A percentile compares a stretch with the other conserved stretches of the same genome.
Evolutionary conservation across 2,888 invertebrate genomes (phyloP).

Genomic region (Drosophila tripunctata): DNA sequence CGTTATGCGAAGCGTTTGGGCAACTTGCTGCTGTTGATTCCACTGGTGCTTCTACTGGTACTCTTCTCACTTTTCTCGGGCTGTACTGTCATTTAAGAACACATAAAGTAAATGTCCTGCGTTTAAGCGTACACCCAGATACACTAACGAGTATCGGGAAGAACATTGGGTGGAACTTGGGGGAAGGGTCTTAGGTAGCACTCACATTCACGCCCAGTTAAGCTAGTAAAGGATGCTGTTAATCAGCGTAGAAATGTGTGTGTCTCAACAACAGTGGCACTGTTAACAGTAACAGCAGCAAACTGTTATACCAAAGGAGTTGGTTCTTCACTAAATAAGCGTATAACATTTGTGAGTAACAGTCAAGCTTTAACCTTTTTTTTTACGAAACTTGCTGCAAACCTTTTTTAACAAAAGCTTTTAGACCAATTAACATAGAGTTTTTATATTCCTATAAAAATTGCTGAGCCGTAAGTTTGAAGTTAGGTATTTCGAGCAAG

Average conservation of each 20-base stretch:
- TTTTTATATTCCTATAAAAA: neutral
- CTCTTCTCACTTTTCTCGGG: conserved; percentile 19
- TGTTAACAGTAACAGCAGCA: conserved; percentile 11
- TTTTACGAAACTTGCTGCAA: too few relatives aligned
- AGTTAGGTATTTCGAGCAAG: neutral
- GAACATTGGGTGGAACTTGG: neutral
- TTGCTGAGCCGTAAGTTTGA: neutral
- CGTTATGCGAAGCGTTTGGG: conserved; percentile 64
- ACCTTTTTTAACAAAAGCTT: too few relatives aligned
- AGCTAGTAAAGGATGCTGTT: conserved; percentile 1
- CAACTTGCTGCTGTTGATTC: conserved; percentile 38
- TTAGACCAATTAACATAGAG: neutral
- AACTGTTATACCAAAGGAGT: conserved; percentile 22
- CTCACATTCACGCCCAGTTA: conserved; percentile 46
- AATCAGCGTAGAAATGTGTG: conserved; percentile 32
- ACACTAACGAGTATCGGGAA: conserved; percentile 45
- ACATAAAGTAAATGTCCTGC: conserved; percentile 80
- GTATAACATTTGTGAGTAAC: neutral
- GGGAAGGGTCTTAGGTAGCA: neutral
- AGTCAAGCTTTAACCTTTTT: neutral
- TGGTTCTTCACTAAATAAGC: neutral
- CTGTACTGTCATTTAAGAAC: conserved; percentile 71
- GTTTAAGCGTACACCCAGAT: conserved; percentile 50
- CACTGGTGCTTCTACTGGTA: conserved; percentile 11
- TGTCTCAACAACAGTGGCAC: neutral